phyloP scores from a whole-genome alignment of 2,888 invertebrate species.

The Papilio protenor region DNA sequence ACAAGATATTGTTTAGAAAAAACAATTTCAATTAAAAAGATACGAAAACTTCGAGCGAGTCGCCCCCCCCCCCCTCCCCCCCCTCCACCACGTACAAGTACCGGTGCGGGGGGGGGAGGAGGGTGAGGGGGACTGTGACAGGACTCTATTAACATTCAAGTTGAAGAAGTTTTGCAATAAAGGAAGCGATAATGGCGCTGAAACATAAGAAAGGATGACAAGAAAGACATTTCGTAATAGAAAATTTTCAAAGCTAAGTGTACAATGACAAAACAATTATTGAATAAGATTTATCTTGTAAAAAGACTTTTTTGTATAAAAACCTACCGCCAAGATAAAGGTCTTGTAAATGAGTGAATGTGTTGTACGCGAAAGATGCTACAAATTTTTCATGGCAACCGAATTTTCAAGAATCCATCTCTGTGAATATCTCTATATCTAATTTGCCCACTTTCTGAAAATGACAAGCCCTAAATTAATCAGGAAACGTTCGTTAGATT shows the following conservation, averaged over 20 bases:
- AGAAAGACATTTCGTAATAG: neutral
- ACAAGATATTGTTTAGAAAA: neutral
- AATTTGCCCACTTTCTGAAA: too few relatives aligned
- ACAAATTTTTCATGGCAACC: neutral
- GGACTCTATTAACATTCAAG: constrained; percentile 9
- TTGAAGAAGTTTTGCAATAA: constrained; percentile 19
- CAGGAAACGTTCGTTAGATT: neutral
- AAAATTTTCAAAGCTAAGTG: neutral
- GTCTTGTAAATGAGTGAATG: too few relatives aligned
- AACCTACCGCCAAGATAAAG: too few relatives aligned
- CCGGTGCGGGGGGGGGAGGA: neutral
- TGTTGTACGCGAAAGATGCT: too few relatives aligned
- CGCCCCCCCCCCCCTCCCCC: neutral
- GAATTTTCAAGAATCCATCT: neutral
- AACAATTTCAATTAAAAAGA: constrained; percentile 12
- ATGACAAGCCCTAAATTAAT: neutral
- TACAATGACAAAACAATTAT: neutral
- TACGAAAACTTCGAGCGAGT: neutral
- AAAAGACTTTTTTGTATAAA: too few relatives aligned
- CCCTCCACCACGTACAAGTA: neutral
- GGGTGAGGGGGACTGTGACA: neutral
- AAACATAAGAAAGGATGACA: neutral
- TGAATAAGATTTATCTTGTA: neutral
- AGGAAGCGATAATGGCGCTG: constrained; percentile 7
- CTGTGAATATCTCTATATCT: too few relatives aligned